phyloP scores from a whole-genome alignment of 1,140 invertebrate species.

The Heliconius eleuchia region DNA sequence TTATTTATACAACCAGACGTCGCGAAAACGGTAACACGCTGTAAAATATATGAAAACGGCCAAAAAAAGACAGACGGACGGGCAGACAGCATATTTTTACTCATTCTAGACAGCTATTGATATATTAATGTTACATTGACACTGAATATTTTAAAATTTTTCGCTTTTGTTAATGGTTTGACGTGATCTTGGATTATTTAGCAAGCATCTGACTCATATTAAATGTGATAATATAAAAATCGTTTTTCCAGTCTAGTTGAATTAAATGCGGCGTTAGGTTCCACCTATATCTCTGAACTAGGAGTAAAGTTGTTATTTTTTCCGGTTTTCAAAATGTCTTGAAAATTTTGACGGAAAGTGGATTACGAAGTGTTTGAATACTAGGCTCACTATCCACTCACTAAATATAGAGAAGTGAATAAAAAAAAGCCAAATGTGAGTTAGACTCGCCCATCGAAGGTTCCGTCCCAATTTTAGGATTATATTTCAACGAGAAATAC shows the following conservation, averaged over 20 bases:
- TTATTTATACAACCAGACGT: constrained; percentile 50
- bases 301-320: too few species aligned
- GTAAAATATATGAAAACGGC: constrained; percentile 60
- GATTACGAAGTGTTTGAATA: too few species aligned
- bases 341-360: too few species aligned
- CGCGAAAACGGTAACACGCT: constrained; percentile 50
- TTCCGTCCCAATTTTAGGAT: too few species aligned
- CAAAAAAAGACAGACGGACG: constrained; percentile 50
- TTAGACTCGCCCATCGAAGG: too few species aligned
- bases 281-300: neutral
- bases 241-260: neutral
- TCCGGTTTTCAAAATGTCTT: too few species aligned
- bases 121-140: constrained; percentile 43
- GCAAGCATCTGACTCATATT: too few species aligned
- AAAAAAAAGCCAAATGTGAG: too few species aligned
- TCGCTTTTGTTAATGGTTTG: constrained; percentile 1
- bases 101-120: constrained; percentile 39
- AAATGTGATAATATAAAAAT: too few species aligned
- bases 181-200: neutral
- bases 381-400: too few species aligned
- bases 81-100: constrained; percentile 59
- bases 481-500: too few species aligned
- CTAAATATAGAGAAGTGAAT: too few species aligned
- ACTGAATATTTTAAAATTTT: neutral
- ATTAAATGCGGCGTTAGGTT: neutral